phyloP scores from a whole-genome alignment of 2,797 vertebrate species.

The Helicolenus hilgendorfi region DNA sequence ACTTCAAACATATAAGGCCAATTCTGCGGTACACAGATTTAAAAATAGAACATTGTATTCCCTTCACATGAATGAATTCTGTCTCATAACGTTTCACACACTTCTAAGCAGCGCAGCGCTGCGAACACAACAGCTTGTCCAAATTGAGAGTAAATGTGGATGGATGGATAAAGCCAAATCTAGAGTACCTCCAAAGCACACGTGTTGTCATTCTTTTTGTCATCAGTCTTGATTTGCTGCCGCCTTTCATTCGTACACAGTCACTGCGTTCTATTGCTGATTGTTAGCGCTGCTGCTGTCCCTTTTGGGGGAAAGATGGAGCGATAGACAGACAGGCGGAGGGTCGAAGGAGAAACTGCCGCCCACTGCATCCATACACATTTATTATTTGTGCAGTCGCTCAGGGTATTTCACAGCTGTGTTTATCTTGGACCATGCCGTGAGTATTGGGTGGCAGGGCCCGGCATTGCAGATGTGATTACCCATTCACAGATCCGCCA shows the following conservation, averaged over 20 bases:
- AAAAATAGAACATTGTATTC: constrained; percentile 37
- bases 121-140: constrained; percentile 55
- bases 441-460: constrained; percentile 90
- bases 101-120: constrained; percentile 30
- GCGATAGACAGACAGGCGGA: constrained; percentile 34
- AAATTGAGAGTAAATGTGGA: constrained; percentile 54
- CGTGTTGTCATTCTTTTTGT: constrained; percentile 52
- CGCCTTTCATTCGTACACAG: constrained; percentile 53
- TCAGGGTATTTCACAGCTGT: constrained; percentile 92
- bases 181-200: constrained; percentile 33
- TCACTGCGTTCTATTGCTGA: constrained; percentile 20
- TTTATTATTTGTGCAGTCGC: constrained; percentile 87
- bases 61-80: constrained; percentile 49
- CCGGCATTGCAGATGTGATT: constrained; percentile 86
- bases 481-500: constrained; percentile 81
- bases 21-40: neutral
- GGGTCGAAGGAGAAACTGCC: constrained; percentile 71
- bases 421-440: constrained; percentile 90
- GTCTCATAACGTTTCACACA: constrained; percentile 55
- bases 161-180: constrained; percentile 52
- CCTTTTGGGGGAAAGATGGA: constrained; percentile 30
- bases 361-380: constrained; percentile 76
- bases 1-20: constrained; percentile 18
- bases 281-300: constrained; percentile 20
- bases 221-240: constrained; percentile 73